Percentiles rank a stretch among this genome's conserved stretches.
These are phyloP conservation scores for Geotrupes spiniger DNA, from an alignment of 2,888 invertebrate species.

Conservation along the genomic window DNA sequence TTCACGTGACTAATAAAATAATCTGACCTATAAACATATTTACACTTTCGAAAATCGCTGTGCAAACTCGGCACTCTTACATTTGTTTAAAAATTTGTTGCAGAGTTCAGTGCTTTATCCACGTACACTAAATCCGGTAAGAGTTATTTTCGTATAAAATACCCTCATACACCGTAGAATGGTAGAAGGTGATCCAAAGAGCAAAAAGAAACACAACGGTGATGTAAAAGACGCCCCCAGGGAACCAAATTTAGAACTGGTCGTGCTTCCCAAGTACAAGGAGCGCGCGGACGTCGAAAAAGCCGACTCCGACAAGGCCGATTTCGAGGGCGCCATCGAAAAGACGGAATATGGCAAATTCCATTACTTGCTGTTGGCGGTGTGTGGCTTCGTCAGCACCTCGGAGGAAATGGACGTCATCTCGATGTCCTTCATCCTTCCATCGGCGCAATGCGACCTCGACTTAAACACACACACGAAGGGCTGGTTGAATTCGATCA, in stretches of 20 bases:
- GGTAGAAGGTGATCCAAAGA: slow-evolving; percentile 79
- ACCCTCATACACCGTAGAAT: too few relatives aligned
- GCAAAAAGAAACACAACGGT: slow-evolving; percentile 66
- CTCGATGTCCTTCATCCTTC: slow-evolving; percentile 91
- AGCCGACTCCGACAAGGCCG: slow-evolving; percentile 65
- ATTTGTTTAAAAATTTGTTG: too few relatives aligned
- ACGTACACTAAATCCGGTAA: too few relatives aligned
- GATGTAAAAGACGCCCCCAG: slow-evolving; percentile 80
- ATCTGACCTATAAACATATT: too few relatives aligned
- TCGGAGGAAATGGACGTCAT: slow-evolving; percentile 96
- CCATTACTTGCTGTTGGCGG: slow-evolving; percentile 83
- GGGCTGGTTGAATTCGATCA: slow-evolving; percentile 68
- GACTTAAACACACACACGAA: slow-evolving; percentile 81
- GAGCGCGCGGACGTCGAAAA: slow-evolving; percentile 17
- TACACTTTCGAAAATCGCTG: too few relatives aligned
- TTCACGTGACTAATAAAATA: too few relatives aligned
- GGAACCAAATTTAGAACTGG: slow-evolving; percentile 52
- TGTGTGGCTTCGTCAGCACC: slow-evolving; percentile 92
- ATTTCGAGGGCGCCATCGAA: slow-evolving; percentile 86
- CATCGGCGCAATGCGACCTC: slow-evolving; percentile 90
- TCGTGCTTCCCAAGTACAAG: neutral
- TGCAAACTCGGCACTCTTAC: too few relatives aligned
- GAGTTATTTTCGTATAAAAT: too few relatives aligned
- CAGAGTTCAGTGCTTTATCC: too few relatives aligned
- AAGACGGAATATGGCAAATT: slow-evolving; percentile 85